A percentile compares a stretch with the other conserved stretches of the same genome.
phyloP scores from a whole-genome alignment of 1,140 invertebrate species.

The Bombus ignitus region DNA sequence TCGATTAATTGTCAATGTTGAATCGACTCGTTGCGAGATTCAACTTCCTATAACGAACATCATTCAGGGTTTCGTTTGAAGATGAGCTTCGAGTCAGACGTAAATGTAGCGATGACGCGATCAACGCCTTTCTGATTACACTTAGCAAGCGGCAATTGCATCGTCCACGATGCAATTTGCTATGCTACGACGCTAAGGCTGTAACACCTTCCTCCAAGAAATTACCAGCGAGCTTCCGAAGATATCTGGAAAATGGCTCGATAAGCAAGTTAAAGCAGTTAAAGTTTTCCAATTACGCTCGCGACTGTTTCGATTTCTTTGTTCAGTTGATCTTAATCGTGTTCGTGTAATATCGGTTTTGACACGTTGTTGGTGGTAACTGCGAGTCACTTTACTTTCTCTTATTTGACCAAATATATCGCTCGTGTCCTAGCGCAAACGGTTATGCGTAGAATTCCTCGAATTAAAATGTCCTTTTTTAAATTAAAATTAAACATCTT shows the following conservation, averaged over 20 bases:
- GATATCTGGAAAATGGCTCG: background rate
- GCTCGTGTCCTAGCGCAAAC: background rate
- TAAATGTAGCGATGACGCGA: constrained; percentile 6
- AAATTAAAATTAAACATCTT: background rate
- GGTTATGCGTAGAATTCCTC: background rate
- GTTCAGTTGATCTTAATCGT: constrained; percentile 35
- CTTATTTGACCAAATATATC: background rate
- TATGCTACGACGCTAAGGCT: background rate
- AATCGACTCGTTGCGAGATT: background rate
- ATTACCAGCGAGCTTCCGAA: background rate
- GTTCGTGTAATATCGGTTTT: background rate
- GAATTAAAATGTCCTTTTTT: too few relatives aligned
- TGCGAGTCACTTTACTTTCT: background rate
- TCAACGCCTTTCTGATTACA: constrained; percentile 31
- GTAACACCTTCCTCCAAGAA: background rate
- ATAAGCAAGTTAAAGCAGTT: constrained; percentile 48
- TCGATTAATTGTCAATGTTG: background rate
- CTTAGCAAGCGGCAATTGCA: constrained; percentile 8
- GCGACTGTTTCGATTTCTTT: background rate
- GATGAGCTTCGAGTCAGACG: background rate
- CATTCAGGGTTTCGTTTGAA: background rate
- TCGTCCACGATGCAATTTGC: constrained; percentile 26
- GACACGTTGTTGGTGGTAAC: background rate
- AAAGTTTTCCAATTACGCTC: constrained; percentile 53
- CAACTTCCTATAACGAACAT: constrained; percentile 14